Evolutionary conservation across 2,888 invertebrate species (phyloP).

Genomic region (Clepsis dumicolana): DNA sequence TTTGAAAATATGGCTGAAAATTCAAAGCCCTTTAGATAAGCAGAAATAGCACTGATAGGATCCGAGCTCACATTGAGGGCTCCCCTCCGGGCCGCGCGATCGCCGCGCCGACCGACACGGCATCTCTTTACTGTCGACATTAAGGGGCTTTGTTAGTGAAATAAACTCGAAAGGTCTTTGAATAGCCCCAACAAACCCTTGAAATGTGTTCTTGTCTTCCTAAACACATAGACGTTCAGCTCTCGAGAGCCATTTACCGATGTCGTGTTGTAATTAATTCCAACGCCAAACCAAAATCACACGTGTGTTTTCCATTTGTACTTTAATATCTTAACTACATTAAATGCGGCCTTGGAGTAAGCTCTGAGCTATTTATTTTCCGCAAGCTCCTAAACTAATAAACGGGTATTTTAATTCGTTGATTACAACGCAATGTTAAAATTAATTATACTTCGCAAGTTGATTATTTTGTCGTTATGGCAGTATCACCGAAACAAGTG

Average conservation of each 20-base stretch:
- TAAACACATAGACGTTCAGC: slow-evolving; percentile 9
- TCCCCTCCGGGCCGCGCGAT: background rate
- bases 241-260: background rate
- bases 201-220: slow-evolving; percentile 5
- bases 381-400: slow-evolving; percentile 27
- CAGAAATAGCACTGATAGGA: slow-evolving; percentile 4
- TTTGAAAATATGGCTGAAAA: slow-evolving; percentile 1
- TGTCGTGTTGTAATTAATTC: background rate
- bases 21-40: slow-evolving; percentile 3
- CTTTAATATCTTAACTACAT: slow-evolving; percentile 17
- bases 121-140: slow-evolving; percentile 21
- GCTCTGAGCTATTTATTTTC: slow-evolving; percentile 4
- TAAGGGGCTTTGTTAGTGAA: slow-evolving; percentile 22
- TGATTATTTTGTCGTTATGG: slow-evolving; percentile 26
- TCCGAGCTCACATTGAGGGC: background rate
- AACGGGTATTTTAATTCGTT: slow-evolving; percentile 15
- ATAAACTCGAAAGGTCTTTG: slow-evolving; percentile 17
- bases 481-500: slow-evolving; percentile 3
- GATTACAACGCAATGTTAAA: slow-evolving; percentile 10
- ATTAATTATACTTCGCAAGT: background rate
- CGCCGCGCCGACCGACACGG: slow-evolving; percentile 11
- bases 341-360: slow-evolving; percentile 15
- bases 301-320: slow-evolving; percentile 16
- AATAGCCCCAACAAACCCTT: slow-evolving; percentile 1
- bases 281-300: slow-evolving; percentile 10